Base-by-base conservation (phyloP, 2,113 vertebrate genomes). In the Clarias gariepinus region DNA sequence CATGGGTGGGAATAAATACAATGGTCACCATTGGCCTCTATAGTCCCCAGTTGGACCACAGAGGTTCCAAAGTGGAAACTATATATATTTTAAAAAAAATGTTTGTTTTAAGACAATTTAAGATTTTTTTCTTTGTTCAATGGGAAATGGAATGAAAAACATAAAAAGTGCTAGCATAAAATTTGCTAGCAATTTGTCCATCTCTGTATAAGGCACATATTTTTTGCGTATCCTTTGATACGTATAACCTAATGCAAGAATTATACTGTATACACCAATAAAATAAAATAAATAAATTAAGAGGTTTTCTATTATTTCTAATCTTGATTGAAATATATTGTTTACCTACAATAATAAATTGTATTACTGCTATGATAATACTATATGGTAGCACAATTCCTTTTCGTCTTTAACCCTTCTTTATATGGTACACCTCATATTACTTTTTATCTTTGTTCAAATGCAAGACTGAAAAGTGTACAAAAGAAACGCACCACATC, bases 171-270 rank as follows among this genome's bases (percentile, higher is more conserved):
- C 47, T 47, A 47, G 47, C 47, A 47, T 47, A 47, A 47, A 47
- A 47, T 0, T 7, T 28, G 55, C 28, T 21, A 12, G 57, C 25
- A 55, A 55, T 55, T 55, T 55, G 74, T 77, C 52, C 25, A 55
- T 81, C 30, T 81, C 57, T 81, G 57, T 81, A 81, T 81, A 81
- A 61, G 57, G 77, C 77, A 80, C 77, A 80, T 36, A 36, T 36
- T 80, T 58, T 28, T 36, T 21, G 12, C 28, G 18, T 58, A 30
- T 80, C 19, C 4, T 58, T 33, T 3, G 2, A 77, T n/a, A 77
- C 16, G 19, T 30, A 58, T n/a, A 57, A 58, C 30, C 77, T 30
- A 19, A 30, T 28, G 53, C 58, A 30, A 79, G 18, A 58, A 57
- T 55, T 16, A n/a, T 47, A 5, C 41, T 47, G 41, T 47, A 47